These are phyloP conservation scores for Eucidaris tribuloides DNA, from an alignment of 35 echinoderm and acorn worm species.

Conservation along the genomic window DNA sequence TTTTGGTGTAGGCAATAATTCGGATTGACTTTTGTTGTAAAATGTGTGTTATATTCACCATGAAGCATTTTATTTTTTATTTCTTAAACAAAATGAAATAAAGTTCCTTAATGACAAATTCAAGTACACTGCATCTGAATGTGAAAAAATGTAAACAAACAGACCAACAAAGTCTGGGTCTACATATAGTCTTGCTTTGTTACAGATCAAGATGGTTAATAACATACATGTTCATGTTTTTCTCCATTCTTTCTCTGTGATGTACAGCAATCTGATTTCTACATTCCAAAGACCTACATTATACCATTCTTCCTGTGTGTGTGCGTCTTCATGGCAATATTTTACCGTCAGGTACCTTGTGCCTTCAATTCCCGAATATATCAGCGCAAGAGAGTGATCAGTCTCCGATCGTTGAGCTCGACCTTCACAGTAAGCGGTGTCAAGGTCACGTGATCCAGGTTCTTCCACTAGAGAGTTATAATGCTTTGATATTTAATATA, in stretches of 20 bases:
- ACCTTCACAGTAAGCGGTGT: conserved; percentile 84
- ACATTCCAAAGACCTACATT: conserved; percentile 69
- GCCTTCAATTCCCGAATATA: conserved; percentile 47
- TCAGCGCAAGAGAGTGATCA: conserved; percentile 82
- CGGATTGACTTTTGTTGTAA: too few relatives aligned
- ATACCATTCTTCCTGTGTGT: conserved; percentile 52
- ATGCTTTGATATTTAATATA: too few relatives aligned
- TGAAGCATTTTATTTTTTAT: too few relatives aligned
- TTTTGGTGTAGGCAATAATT: too few relatives aligned
- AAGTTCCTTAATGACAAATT: too few relatives aligned
- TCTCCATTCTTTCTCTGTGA: conserved; percentile 8
- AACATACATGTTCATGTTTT: background rate
- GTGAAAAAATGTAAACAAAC: too few relatives aligned
- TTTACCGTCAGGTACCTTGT: conserved; percentile 68
- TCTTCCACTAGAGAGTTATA: too few relatives aligned
- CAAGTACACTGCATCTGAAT: too few relatives aligned
- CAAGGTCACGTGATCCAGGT: conserved; percentile 97
- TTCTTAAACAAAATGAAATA: too few relatives aligned
- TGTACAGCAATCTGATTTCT: conserved; percentile 74
- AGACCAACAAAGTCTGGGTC: too few relatives aligned
- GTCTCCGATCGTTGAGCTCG: conserved; percentile 92
- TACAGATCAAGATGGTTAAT: background rate
- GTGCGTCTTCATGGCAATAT: conserved; percentile 58
- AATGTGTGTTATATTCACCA: too few relatives aligned
- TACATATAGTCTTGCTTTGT: too few relatives aligned